Evolutionary conservation across 2,113 vertebrate species (phyloP), one percentile per base, ranked within the genome.

Genomic region (Mustela lutreola): DNA sequence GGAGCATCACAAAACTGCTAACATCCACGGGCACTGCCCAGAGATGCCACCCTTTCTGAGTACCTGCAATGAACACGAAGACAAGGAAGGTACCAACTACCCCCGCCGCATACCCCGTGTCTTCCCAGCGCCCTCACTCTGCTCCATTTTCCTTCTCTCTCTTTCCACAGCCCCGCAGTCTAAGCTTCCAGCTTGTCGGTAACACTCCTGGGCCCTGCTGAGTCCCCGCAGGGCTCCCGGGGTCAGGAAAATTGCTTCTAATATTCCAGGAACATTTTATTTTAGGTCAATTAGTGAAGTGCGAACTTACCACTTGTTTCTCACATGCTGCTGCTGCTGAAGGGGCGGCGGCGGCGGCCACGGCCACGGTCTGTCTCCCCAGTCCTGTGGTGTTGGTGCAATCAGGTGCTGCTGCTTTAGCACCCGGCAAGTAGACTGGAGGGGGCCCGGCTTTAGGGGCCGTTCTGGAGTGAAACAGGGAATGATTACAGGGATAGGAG

Each of bases 401-500:
- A 95, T 99, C 99, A 0, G 99, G 99, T 1, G 99, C 99, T 5
- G 98, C 98, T 1, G 99, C 99, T 99, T 99, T 99, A 21, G 98
- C 98, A 56, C 98, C 98, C 31, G 99, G 99, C 97, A 99, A 94
- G 97, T 99, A 99, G 78, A 99, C 99, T 0, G 99, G 99, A 0
- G 99, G 99, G 5, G 99, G 99, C 22, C 96, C 98, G 7, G 99
- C 98, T 95, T 99, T 99, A 87, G 99, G 98, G 39, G 99, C 97
- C 0, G 98, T 91, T 70, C 99, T 99, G 93, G 99, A 99, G 97
- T 99, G 99, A 93, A 99, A 99, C 80, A 99, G 98, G 0, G 99
- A 99, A 96, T 99, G 99, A 98, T 99, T 99, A 91, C 99, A 99
- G 0, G 99, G 99, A 58, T 99, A 99, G 10, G 99, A 99, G 78